Evolutionary conservation across 2,113 vertebrate species (phyloP), one percentile per base, ranked within the genome.

Genomic region (Silurus asotus): DNA sequence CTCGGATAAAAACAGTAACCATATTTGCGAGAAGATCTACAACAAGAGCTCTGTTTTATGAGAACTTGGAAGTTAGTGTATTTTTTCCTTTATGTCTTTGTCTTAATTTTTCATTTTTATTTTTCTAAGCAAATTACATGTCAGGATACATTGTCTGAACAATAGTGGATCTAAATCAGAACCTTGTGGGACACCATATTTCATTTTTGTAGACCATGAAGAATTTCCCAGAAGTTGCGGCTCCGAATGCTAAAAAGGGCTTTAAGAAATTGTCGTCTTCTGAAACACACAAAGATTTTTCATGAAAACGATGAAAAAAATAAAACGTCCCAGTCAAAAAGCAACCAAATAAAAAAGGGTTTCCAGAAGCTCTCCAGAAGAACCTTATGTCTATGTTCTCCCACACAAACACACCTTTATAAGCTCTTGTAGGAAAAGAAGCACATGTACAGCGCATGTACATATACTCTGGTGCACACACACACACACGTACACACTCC

Each of bases 181-280:
- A 14, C 56, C 77, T 80, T 80, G 77, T 79, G 77, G 77, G 77
- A 59, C 28, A 79, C 55, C 77, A 79, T 59, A 45, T 61, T 61
- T 45, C 28, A 3, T 80, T 80, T 59, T 45, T 80, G 53, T 59
- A 45, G 9, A 5, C 56, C 77, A 61, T 61, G 10, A 80, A 11
- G 17, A 45, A 20, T 80, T 80, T 80, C 10, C 77, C 2, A 37
- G 37, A 37, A 37, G 6, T 61, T 80, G 77, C 7, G 77, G 28
- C 2, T 13, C 45, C 20, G 8, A 80, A 61, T 61, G 56, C 37
- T 61, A 61, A 48, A 80, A 80, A 48, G 23, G n/a, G 48, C 20
- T 53, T n/a, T 11, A 75, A 28, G 23, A 77, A 37, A 56, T 28
- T 28, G 13, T 14, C 19, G 53, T n/a, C 5, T 76, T 49, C 17